These are phyloP conservation scores for Gastracanthus pulcherrimus DNA, from an alignment of 2,888 invertebrate species.

Conservation along the genomic window DNA sequence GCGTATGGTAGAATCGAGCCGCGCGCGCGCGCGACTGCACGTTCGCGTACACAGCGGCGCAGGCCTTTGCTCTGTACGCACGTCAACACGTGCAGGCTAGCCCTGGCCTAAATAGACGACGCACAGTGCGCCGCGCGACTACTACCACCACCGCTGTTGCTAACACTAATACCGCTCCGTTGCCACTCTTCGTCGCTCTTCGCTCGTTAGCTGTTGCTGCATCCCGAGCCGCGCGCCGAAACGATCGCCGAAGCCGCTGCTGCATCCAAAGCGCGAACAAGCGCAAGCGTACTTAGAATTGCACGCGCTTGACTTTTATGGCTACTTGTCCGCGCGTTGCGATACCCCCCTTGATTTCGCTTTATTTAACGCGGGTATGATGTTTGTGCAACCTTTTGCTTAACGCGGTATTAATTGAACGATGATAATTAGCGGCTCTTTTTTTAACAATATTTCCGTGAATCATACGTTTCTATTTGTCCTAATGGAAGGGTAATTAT, in stretches of 20 bases:
- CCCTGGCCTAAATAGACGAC: conserved; percentile 76
- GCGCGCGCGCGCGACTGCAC: neutral
- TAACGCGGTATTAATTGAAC: too few relatives aligned
- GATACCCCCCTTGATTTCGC: too few relatives aligned
- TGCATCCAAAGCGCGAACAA: neutral
- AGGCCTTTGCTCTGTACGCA: conserved; percentile 39
- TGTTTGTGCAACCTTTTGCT: too few relatives aligned
- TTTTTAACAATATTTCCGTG: too few relatives aligned
- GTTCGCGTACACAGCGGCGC: neutral
- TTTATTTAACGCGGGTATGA: too few relatives aligned
- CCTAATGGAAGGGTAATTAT: too few relatives aligned
- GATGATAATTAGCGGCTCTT: too few relatives aligned
- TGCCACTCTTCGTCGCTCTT: conserved; percentile 54
- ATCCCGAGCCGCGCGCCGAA: neutral
- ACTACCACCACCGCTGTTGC: neutral
- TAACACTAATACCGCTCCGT: too few relatives aligned
- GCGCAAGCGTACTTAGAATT: neutral
- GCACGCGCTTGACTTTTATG: too few relatives aligned
- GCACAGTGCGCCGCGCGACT: conserved; percentile 2
- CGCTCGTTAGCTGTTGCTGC: conserved; percentile 56
- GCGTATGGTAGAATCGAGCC: neutral
- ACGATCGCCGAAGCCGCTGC: too few relatives aligned
- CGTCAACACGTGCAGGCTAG: conserved; percentile 69
- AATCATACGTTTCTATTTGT: too few relatives aligned
- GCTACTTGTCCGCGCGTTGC: too few relatives aligned